phyloP scores from a whole-genome alignment of 2,888 invertebrate genomes.

The Adineta ricciae region DNA sequence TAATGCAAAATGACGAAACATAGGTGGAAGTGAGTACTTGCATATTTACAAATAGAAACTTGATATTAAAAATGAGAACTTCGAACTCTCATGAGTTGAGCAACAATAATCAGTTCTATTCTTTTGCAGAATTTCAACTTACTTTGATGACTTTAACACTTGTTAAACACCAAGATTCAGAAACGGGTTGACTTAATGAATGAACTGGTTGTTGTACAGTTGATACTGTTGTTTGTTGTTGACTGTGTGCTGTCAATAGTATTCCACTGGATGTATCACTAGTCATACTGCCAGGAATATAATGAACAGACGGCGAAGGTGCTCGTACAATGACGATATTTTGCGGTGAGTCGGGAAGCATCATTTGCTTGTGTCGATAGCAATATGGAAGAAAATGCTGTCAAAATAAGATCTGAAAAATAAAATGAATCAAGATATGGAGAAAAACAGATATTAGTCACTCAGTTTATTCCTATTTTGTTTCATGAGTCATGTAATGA shows the following conservation, averaged over 20 bases:
- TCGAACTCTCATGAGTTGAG: no score
- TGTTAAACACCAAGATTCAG: conserved; percentile 13
- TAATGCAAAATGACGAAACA: background rate
- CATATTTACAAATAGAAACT: no score
- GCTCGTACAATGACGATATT: conserved; percentile 12
- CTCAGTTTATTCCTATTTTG: background rate
- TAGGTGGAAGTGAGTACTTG: no score
- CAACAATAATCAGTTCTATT: no score
- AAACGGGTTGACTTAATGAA: background rate
- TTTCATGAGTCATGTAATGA: background rate
- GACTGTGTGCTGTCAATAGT: background rate
- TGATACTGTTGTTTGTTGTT: background rate
- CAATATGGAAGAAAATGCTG: background rate
- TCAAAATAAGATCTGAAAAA: background rate
- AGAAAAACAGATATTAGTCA: background rate
- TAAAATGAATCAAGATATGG: background rate
- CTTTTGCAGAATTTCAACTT: no score
- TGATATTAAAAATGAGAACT: no score
- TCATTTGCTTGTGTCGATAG: background rate
- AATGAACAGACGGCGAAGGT: conserved; percentile 9
- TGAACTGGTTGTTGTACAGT: conserved; percentile 1
- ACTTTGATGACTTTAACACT: background rate
- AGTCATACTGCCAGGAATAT: background rate
- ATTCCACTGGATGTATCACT: background rate
- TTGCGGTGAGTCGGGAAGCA: conserved; percentile 20